These are phyloP conservation scores for Brenthis hecate DNA, from an alignment of 2,888 invertebrate genomes.

Conservation along the genomic window DNA sequence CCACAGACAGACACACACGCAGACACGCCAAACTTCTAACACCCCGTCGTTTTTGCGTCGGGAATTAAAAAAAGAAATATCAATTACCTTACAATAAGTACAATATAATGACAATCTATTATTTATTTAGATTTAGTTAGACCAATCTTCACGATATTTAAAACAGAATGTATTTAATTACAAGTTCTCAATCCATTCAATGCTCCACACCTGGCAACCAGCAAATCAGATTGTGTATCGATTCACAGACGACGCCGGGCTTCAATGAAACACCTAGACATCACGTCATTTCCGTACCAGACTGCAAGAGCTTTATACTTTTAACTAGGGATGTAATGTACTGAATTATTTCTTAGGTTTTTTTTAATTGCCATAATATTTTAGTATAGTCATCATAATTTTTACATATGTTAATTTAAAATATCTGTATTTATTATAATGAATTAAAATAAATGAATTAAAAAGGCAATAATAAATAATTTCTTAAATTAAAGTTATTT, in stretches of 20 bases:
- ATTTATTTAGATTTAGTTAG: neutral
- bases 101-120: neutral
- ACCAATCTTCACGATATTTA: neutral
- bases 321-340: constrained; percentile 1
- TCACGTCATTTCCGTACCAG: constrained; percentile 51
- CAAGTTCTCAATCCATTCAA: constrained; percentile 15
- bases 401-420: too few relatives aligned
- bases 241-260: constrained; percentile 23
- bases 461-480: too few relatives aligned
- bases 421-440: too few relatives aligned
- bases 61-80: too few relatives aligned
- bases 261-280: constrained; percentile 53
- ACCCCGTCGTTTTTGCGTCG: too few relatives aligned
- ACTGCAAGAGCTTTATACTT: constrained; percentile 32
- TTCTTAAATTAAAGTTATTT: too few relatives aligned
- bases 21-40: too few relatives aligned
- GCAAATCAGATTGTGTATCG: constrained; percentile 34
- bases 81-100: too few relatives aligned
- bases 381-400: too few relatives aligned
- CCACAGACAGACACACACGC: too few relatives aligned
- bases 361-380: too few relatives aligned
- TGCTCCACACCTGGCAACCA: constrained; percentile 18
- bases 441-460: too few relatives aligned
- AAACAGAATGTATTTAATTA: constrained; percentile 8
- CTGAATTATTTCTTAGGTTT: neutral